Percentiles rank a stretch among this genome's conserved stretches.
Conservation (phyloP, 2,797 vertebrate genomes). For the Malacoctenus gilli region DNA sequence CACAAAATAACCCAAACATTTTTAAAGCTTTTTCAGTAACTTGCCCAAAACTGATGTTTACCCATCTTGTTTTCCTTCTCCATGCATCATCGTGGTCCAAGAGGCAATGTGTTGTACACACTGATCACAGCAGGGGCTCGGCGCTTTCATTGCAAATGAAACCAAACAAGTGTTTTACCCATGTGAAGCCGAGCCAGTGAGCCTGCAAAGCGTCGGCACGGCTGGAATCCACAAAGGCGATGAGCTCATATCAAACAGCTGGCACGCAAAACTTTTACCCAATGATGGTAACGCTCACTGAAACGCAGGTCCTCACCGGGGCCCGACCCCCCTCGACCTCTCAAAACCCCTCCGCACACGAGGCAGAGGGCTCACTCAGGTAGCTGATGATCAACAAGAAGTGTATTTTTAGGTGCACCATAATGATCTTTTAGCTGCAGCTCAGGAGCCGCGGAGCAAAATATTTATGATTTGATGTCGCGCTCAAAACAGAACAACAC, state of each 20-base stretch:
- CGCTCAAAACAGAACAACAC: neutral
- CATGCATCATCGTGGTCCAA: neutral
- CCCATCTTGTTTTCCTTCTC: neutral
- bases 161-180: slow-evolving; percentile 22
- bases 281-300: too few species aligned
- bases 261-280: slow-evolving; percentile 44
- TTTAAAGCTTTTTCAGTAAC: too few species aligned
- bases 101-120: too few species aligned
- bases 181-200: slow-evolving; percentile 19
- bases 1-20: too few species aligned
- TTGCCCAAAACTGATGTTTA: neutral
- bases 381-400: neutral
- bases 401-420: neutral
- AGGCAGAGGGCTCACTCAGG: neutral
- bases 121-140: neutral
- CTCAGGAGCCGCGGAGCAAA: neutral
- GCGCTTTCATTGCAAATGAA: neutral
- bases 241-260: slow-evolving; percentile 28
- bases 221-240: slow-evolving; percentile 24
- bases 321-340: too few species aligned
- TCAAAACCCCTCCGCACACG: too few species aligned
- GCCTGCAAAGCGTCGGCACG: slow-evolving; percentile 8
- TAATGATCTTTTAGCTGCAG: neutral
- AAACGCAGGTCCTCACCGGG: too few species aligned
- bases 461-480: neutral